Percentiles rank a stretch among this genome's conserved stretches.
Conservation (phyloP, 2,113 vertebrate genomes). For the Lichenostomus cassidix region DNA sequence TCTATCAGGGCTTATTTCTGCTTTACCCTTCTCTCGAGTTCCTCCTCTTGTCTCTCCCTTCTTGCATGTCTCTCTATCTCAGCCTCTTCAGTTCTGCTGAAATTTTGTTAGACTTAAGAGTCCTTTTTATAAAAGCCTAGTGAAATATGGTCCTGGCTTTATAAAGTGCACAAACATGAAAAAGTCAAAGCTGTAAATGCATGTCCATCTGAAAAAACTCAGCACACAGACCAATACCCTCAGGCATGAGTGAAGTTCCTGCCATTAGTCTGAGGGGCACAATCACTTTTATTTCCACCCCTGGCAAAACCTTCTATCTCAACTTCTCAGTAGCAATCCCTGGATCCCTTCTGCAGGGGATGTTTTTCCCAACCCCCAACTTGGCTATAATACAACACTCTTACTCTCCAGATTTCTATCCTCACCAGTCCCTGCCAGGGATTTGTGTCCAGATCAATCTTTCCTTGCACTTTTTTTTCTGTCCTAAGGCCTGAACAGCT, state of each 20-base stretch:
- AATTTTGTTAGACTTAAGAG: neutral
- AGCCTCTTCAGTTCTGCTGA: neutral
- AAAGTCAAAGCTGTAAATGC: neutral
- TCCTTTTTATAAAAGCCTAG: neutral
- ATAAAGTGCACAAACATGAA: neutral
- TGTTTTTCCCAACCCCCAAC: neutral
- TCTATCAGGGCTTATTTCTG: neutral
- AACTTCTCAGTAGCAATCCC: neutral
- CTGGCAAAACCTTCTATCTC: neutral
- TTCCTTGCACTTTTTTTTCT: neutral
- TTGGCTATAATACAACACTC: neutral
- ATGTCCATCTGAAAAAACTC: neutral
- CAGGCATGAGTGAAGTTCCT: neutral
- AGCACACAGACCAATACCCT: neutral
- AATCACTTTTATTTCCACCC: neutral
- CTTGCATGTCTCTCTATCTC: neutral
- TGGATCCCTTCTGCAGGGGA: neutral
- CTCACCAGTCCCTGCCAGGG: neutral
- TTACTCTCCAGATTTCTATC: slow-evolving; percentile 9
- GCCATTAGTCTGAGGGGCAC: neutral
- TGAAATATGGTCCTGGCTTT: slow-evolving; percentile 22
- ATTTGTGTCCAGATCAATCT: slow-evolving; percentile 28
- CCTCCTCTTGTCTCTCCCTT: neutral
- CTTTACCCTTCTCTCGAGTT: neutral
- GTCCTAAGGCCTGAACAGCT: slow-evolving; percentile 19